Conservation (phyloP, 2,113 vertebrate species). For the Motacilla alba region DNA sequence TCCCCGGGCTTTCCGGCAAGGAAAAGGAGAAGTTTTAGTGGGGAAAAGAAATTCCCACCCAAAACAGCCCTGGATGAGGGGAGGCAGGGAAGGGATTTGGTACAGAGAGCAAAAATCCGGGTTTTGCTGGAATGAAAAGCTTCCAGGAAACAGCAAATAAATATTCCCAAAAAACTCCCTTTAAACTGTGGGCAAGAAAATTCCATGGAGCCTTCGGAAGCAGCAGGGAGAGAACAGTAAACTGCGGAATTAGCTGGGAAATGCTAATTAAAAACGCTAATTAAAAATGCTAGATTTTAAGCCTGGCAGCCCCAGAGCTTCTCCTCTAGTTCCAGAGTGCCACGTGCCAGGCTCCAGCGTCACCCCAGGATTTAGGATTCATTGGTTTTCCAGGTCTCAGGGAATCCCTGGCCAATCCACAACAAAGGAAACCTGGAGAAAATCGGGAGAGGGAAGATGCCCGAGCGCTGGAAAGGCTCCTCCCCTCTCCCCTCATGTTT, state of each 20-base stretch:
- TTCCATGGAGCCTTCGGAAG: neutral
- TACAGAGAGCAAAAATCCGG: neutral
- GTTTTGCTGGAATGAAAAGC: neutral
- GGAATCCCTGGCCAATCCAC: neutral
- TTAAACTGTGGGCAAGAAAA: neutral
- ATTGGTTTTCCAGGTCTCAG: rapidly evolving
- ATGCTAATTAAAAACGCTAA: neutral
- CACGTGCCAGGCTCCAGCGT: neutral
- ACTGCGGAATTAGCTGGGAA: rapidly evolving
- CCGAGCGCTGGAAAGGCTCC: neutral
- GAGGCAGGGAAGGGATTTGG: neutral
- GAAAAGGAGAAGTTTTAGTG: neutral
- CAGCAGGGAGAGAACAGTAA: neutral
- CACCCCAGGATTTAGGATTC: neutral
- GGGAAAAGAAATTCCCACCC: neutral
- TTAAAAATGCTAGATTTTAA: neutral
- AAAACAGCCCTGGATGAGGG: neutral
- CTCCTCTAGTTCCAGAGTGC: neutral
- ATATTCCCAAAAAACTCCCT: neutral
- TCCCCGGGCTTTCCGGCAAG: neutral
- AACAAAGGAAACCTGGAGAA: neutral
- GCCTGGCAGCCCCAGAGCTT: too few relatives aligned
- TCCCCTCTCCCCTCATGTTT: neutral
- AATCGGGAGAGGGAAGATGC: rapidly evolving
- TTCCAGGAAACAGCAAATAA: neutral